Base-by-base conservation (phyloP, 2,113 vertebrate genomes). In the Macaca nemestrina region DNA sequence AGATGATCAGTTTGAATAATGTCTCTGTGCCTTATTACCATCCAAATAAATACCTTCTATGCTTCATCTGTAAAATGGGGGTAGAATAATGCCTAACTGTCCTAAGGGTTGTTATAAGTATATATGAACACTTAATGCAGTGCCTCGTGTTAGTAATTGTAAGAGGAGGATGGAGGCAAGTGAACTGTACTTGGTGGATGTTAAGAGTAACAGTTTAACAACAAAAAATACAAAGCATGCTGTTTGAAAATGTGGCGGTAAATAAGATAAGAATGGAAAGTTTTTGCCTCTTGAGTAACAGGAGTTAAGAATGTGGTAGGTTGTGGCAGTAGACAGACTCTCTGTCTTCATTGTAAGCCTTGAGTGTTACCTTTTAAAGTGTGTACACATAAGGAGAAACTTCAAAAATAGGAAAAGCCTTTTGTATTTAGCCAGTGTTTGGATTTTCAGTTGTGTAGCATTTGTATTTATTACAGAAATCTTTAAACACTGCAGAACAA, bases 391-490 rank as follows among this genome's bases (percentile, higher is more conserved):
- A 32, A 40, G 8, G 48, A 43, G 43, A 59, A 64, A 80, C 50
- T 86, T 84, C 1, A 68, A 59, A 92, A 59, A 50, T 43, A 6
- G 38, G 2, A 64, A 73, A 25, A 96, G 25, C 6, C 38, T 83
- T 92, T 87, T n/a, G 22, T 92, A 32, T 84, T 83, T 75, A 27
- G 61, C 23, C 68, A 43, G 8, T 92, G 6, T 81, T 95, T 78
- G 30, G 59, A 79, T 79, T 75, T 97, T 94, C 67, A 73, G 64
- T 93, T 82, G n/a, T 5, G 59, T 48, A 93, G 59, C 61, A 95
- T 72, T 93, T 90, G 92, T 30, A 61, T 85, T 92, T 72, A 52
- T 95, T 73, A 22, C 55, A 83, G 22, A 96, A 73, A 50, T 93
- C 57, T 96, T 93, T 70, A 70, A 92, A 78, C 22, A 78, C 30